phyloP scores from a whole-genome alignment of 2,888 invertebrate genomes.

The Ichneumon xanthorius region DNA sequence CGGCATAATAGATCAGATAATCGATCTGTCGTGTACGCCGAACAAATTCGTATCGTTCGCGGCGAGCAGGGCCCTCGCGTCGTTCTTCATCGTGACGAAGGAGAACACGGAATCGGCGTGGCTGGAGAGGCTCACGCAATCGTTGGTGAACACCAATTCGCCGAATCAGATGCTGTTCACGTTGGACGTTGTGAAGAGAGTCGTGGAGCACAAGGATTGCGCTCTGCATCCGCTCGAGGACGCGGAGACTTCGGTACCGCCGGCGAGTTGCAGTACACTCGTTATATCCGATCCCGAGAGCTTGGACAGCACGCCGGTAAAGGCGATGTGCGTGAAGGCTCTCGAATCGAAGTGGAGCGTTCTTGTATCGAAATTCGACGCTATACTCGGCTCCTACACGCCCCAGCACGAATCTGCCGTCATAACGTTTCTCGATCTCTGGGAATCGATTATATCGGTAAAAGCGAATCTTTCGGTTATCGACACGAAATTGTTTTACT shows the following conservation, averaged over 20 bases:
- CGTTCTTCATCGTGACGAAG: constrained; percentile 93
- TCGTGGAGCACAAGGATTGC: constrained; percentile 95
- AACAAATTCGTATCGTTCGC: constrained; percentile 93
- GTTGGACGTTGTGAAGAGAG: constrained; percentile 93
- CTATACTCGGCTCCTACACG: constrained; percentile 85
- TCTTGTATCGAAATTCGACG: constrained; percentile 87
- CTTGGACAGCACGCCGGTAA: constrained; percentile 94
- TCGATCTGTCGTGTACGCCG: constrained; percentile 91
- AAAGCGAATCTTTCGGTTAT: constrained; percentile 95
- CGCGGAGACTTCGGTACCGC: constrained; percentile 78
- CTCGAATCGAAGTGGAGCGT: constrained; percentile 94
- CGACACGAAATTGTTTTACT: constrained; percentile 95
- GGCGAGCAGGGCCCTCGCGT: constrained; percentile 92
- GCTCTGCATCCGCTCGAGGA: constrained; percentile 93
- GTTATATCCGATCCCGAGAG: constrained; percentile 92
- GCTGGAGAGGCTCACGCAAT: constrained; percentile 92
- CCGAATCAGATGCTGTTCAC: constrained; percentile 92
- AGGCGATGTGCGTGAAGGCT: constrained; percentile 94
- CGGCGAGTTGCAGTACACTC: constrained; percentile 87
- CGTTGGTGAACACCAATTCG: constrained; percentile 86
- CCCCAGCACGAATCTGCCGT: constrained; percentile 85
- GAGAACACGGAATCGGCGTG: constrained; percentile 92
- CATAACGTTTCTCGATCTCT: constrained; percentile 93
- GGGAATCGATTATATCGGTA: constrained; percentile 96
- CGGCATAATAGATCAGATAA: constrained; percentile 93